Conservation (phyloP, 2,113 vertebrate species). For the Campylomormyrus tamandua region DNA sequence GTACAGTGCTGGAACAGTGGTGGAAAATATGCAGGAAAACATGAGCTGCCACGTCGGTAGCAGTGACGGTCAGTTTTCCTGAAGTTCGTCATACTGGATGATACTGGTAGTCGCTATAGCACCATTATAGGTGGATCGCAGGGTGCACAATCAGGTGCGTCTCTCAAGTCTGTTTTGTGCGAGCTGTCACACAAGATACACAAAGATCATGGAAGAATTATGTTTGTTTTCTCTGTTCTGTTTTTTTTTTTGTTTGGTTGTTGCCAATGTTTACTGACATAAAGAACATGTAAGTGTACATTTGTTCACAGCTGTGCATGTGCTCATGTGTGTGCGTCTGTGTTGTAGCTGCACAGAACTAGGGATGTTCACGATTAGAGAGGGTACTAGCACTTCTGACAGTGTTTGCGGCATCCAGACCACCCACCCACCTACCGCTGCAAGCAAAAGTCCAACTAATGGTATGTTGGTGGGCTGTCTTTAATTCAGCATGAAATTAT, state of each 20-base stretch:
- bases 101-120: background rate
- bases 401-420: background rate
- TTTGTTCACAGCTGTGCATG: background rate
- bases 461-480: background rate
- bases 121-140: background rate
- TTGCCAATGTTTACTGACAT: background rate
- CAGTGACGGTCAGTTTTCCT: too few relatives aligned
- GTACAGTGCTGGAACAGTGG: background rate
- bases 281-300: background rate
- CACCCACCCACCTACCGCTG: background rate
- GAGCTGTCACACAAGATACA: background rate
- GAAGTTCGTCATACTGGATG: background rate
- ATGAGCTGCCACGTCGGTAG: too few relatives aligned
- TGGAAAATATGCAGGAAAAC: background rate
- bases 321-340: background rate
- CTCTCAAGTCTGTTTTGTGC: background rate
- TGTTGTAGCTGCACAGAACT: slow-evolving; percentile 21
- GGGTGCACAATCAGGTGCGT: background rate
- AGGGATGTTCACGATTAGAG: background rate
- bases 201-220: background rate
- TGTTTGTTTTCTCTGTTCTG: background rate
- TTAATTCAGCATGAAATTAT: background rate
- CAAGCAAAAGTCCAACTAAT: background rate
- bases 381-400: slow-evolving; percentile 24
- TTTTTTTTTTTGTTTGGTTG: background rate